These are phyloP conservation scores for Hemistola chrysoprasaria DNA, from an alignment of 2,888 invertebrate species.

Conservation along the genomic window DNA sequence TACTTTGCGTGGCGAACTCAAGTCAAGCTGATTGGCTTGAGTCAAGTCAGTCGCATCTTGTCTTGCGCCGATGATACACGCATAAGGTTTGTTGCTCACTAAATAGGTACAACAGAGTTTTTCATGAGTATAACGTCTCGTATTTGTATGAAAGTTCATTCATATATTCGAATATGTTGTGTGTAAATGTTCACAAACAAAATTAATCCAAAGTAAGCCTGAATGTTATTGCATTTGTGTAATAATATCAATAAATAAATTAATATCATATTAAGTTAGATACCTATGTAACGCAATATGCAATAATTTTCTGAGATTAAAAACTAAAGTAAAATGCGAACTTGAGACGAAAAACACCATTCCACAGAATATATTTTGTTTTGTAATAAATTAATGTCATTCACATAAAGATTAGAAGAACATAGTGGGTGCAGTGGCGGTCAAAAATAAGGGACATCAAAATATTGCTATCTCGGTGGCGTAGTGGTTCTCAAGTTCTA, in stretches of 20 bases:
- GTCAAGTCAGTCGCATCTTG: too few relatives aligned
- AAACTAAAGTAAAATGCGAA: constrained; percentile 33
- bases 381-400: constrained; percentile 10
- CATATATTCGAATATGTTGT: constrained; percentile 3
- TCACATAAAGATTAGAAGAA: constrained; percentile 32
- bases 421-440: constrained; percentile 27
- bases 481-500: too few relatives aligned
- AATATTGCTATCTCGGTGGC: too few relatives aligned
- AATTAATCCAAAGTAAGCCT: constrained; percentile 35
- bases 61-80: too few relatives aligned
- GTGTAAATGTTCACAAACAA: constrained; percentile 29
- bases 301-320: constrained; percentile 45
- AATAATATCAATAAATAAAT: constrained; percentile 19
- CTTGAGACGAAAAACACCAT: constrained; percentile 45
- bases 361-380: constrained; percentile 60
- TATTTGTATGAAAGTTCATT: too few relatives aligned
- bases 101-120: too few relatives aligned
- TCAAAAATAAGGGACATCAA: constrained; percentile 4
- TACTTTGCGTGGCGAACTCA: too few relatives aligned
- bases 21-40: too few relatives aligned
- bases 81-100: too few relatives aligned
- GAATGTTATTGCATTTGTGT: constrained; percentile 52
- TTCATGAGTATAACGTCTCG: too few relatives aligned
- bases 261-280: constrained; percentile 30
- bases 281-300: constrained; percentile 44